phyloP scores from a whole-genome alignment of 2,888 invertebrate genomes.

The Koerneria pararmatus region DNA sequence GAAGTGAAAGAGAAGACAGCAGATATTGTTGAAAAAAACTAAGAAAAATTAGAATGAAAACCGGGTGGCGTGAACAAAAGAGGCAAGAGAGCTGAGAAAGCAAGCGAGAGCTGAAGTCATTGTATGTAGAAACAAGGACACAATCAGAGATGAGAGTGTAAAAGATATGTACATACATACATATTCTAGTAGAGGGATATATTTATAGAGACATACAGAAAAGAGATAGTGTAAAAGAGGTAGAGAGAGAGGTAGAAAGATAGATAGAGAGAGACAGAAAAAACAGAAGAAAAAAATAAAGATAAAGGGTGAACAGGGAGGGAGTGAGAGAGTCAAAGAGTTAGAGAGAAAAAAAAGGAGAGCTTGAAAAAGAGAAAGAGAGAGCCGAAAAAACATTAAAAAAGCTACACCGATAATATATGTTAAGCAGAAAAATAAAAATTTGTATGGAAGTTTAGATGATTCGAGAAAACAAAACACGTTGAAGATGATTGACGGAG shows the following conservation, averaged over 20 bases:
- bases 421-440: not conserved
- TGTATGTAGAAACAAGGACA: too few relatives aligned
- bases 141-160: too few relatives aligned
- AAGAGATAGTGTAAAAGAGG: not conserved
- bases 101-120: too few relatives aligned
- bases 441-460: constrained; percentile 4
- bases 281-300: not conserved
- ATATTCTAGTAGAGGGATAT: not conserved
- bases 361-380: not conserved
- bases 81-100: too few relatives aligned
- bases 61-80: too few relatives aligned
- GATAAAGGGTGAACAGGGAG: not conserved
- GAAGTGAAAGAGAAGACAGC: too few relatives aligned
- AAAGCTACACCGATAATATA: not conserved
- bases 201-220: not conserved
- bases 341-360: not conserved
- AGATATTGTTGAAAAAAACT: too few relatives aligned
- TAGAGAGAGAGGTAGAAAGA: not conserved
- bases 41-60: too few relatives aligned
- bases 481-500: too few relatives aligned
- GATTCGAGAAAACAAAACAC: too few relatives aligned
- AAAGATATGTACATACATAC: too few relatives aligned
- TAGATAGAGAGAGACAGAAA: not conserved
- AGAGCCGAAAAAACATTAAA: not conserved
- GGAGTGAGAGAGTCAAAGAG: not conserved